These are phyloP conservation scores for Anodontia alba DNA, from an alignment of 2,888 invertebrate species.

Conservation along the genomic window DNA sequence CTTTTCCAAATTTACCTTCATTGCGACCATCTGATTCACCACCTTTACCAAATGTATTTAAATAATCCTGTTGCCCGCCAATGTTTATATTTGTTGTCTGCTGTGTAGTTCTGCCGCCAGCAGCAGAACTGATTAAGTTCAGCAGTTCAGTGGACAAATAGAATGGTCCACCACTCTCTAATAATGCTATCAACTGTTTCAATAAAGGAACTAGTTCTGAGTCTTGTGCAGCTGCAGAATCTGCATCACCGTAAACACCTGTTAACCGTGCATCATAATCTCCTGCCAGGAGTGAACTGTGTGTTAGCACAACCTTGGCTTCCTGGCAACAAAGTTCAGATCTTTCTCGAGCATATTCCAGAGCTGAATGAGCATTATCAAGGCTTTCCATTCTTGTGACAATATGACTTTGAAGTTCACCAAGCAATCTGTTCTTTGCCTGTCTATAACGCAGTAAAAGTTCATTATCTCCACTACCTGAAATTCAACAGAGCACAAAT, in stretches of 20 bases:
- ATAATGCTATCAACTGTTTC: conserved; percentile 81
- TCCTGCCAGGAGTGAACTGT: conserved; percentile 76
- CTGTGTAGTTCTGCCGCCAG: conserved; percentile 58
- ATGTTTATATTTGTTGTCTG: conserved; percentile 69
- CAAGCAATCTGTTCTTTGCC: conserved; percentile 75
- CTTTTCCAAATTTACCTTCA: conserved; percentile 13
- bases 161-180: conserved; percentile 82
- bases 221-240: conserved; percentile 69
- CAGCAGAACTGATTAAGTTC: conserved; percentile 72
- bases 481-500: no score
- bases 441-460: conserved; percentile 76
- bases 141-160: conserved; percentile 77
- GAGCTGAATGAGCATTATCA: conserved; percentile 76
- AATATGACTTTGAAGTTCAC: conserved; percentile 80
- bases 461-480: conserved; percentile 78
- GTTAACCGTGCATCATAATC: conserved; percentile 80
- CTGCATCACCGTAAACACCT: conserved; percentile 80
- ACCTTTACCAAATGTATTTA: neutral
- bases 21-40: conserved; percentile 29
- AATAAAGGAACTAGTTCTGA: conserved; percentile 81
- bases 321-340: conserved; percentile 80
- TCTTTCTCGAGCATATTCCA: conserved; percentile 80
- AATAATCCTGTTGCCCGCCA: conserved; percentile 41
- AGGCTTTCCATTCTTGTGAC: conserved; percentile 74
- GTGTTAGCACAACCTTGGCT: conserved; percentile 78